These are phyloP conservation scores for Ladona fulva DNA, from an alignment of 1,140 invertebrate genomes.

Conservation along the genomic window DNA sequence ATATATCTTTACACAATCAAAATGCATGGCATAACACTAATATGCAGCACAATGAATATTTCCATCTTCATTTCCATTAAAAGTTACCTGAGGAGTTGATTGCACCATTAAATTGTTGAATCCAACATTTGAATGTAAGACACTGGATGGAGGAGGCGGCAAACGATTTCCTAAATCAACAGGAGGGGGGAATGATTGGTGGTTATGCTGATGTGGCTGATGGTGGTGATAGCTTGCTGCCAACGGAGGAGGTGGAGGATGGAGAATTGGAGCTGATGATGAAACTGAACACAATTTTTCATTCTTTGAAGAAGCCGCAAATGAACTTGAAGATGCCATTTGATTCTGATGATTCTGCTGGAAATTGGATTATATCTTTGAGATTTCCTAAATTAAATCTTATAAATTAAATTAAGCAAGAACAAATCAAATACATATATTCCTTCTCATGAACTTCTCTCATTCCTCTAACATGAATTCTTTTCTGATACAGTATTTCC, in stretches of 20 bases:
- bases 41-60: neutral
- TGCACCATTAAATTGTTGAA: neutral
- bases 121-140: neutral
- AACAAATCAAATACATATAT: no score
- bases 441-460: no score
- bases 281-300: neutral
- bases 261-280: neutral
- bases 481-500: no score
- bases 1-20: neutral
- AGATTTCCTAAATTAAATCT: no score
- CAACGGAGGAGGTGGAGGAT: neutral
- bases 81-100: neutral
- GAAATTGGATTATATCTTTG: neutral
- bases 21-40: neutral
- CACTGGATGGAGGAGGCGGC: neutral
- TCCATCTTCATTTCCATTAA: neutral
- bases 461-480: no score
- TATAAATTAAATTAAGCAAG: no score
- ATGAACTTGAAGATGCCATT: neutral
- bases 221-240: neutral
- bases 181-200: neutral
- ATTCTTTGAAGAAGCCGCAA: neutral
- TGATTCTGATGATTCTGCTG: neutral
- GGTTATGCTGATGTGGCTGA: neutral
- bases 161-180: neutral